Evolutionary conservation across 2,113 vertebrate species (phyloP).

Genomic region (Chunga burmeisteri): DNA sequence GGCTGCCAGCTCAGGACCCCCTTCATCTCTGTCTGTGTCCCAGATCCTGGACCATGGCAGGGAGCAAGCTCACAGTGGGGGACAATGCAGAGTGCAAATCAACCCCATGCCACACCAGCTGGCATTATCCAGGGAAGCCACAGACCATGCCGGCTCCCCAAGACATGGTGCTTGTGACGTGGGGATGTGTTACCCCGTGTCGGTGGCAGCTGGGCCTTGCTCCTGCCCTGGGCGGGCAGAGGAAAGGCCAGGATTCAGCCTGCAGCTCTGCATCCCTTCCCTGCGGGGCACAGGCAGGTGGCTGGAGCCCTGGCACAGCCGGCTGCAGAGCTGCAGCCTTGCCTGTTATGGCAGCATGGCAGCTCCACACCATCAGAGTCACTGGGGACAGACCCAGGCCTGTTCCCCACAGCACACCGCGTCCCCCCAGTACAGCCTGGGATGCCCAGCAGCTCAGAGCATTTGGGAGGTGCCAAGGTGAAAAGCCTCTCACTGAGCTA

Average conservation of each 20-base stretch:
- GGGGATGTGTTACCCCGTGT: not conserved
- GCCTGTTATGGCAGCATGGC: not conserved
- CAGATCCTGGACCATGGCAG: too few species aligned
- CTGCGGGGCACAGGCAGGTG: not conserved
- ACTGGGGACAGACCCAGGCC: not conserved
- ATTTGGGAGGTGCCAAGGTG: not conserved
- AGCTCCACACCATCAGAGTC: not conserved
- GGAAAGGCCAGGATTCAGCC: not conserved
- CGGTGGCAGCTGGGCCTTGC: not conserved
- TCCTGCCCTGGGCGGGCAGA: not conserved
- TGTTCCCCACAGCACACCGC: accelerated
- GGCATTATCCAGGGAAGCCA: not conserved
- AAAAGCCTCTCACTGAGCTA: not conserved
- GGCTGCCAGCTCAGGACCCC: not conserved
- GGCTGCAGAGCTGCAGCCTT: not conserved
- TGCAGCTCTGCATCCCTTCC: not conserved
- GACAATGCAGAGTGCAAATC: not conserved
- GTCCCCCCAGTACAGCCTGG: not conserved
- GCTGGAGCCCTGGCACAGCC: not conserved
- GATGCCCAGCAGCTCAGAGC: not conserved
- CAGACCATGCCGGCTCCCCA: accelerated
- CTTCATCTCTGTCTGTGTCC: not conserved
- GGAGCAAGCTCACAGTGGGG: not conserved
- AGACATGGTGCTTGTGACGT: accelerated
- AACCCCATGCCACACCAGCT: accelerated